Base-by-base conservation (phyloP, 30 jellyfish, hydroid and myxozoan species). In the Morbakka virulenta region DNA sequence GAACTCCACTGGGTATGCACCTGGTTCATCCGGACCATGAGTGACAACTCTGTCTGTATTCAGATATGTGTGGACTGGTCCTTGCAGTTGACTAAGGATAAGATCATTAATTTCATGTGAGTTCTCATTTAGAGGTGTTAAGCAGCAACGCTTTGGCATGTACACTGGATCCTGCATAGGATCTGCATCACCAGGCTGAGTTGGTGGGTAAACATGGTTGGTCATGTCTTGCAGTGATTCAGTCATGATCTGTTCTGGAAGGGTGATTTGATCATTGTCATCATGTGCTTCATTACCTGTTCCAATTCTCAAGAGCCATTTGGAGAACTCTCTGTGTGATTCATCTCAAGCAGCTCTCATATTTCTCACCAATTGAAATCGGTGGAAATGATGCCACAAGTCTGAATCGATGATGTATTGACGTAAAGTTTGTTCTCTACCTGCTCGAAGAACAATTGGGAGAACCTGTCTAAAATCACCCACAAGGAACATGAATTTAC, bases 351-450 rank as follows among this genome's bases (percentile, higher is more conserved):
- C 76, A 23, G 86, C 72, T 30, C 88, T 32, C 88, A 81, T 81
- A 72, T 81, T 81, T 24, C 49, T 62, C 2, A 35, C 32, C 50
- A 67, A 50, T 12, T 57, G 80, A 52, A 81, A 53, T 30, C 35
- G 88, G 11, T 81, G 86, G 53, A 69, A 81, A 30, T 69, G 93
- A 20, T 31, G 68, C 89, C 89, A 64, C 61, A 78, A 65, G 1
- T 22, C 65, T 27, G 89, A 78, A 1, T 28, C 65, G 36, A 63
- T 76, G 71, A 61, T 12, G 53, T 70, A 28, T 12, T 63, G 28
- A 32, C 64, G 47, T 12, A 76, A 69, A 64, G 50, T 78, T 26
- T 66, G 63, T 32, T 78, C 89, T 65, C 74, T 36, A 64, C 89
- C 67, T 78, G 74, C 83, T 48, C 83, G 21, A 13, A 32, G 69